Evolutionary conservation across 2,888 invertebrate genomes (phyloP), one percentile per base, ranked within the genome.

Genomic region (Eupelmus urozonus): DNA sequence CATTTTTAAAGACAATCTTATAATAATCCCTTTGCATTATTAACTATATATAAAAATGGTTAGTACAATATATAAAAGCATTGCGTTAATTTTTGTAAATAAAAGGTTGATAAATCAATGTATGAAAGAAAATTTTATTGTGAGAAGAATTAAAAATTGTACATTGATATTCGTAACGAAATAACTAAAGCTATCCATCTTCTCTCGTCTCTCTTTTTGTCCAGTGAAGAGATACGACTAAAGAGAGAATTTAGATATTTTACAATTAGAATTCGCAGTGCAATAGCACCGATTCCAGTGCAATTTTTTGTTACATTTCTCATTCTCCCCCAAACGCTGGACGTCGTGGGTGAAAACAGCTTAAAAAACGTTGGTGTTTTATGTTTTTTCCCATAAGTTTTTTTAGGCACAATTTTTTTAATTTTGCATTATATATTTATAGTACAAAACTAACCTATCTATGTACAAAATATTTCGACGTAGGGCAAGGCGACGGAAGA

Each of bases 391-490:
- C 53, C 65, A 55, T 67, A 57, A 49, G 11, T 59, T 51, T 69
- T 29, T 70, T 69, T 71, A 76, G 79, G 78, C 80, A 81, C 80
- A 72, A 20, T 62, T 53, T n/a, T 57, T 63, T 71, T 34, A 16
- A 34, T 78, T 70, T 62, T 63, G 34, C 42, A 57, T 57, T 77
- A 69, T 69, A 69, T 69, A 66, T 71, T 70, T 82, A 84, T 85
- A 84, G 85, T 88, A 88, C 81, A 89, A 88, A 88, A 88, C 85
- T 88, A 88, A 82, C 83, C 87, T 89, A 89, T 82, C 84, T 88
- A 89, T 89, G 84, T 88, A 89, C 88, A 89, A 82, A 82, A 81
- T 76, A 69, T 84, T 85, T 82, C 84, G 84, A 82, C 83, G 82
- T 66, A 75, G 71, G 57, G 81, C 82, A 82, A 77, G 70, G 59